Evolutionary conservation across 2,888 invertebrate species (phyloP), one percentile per base, ranked within the genome.

Genomic region (Athrips mouffetella): DNA sequence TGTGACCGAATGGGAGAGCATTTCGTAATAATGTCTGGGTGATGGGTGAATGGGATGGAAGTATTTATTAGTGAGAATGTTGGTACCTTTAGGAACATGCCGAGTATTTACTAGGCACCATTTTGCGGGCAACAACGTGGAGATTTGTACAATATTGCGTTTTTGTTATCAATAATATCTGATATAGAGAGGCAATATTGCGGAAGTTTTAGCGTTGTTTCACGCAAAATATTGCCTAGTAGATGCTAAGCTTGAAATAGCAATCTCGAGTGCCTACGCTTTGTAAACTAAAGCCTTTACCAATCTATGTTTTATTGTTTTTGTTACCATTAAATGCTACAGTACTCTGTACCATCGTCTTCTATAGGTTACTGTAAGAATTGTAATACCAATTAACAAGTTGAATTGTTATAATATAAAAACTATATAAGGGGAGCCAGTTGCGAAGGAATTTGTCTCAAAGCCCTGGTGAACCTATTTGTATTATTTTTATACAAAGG

Each of bases 211-310:
- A n/a, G n/a, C n/a, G n/a, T n/a, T n/a, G n/a, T n/a, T n/a, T n/a
- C n/a, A n/a, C n/a, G n/a, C n/a, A n/a, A n/a, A n/a, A n/a, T n/a
- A n/a, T n/a, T n/a, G n/a, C n/a, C n/a, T n/a, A n/a, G n/a, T n/a
- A n/a, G n/a, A n/a, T n/a, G n/a, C n/a, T n/a, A n/a, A n/a, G n/a
- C n/a, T n/a, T 79, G 77, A 84, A 83, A 80, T 85, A 86, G 88
- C 86, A 88, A 88, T 88, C 88, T 88, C 88, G 88, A 88, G 88
- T 88, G 88, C 88, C 88, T 88, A 87, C 81, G 88, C 88, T 87
- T 87, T 87, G 86, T 88, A 86, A 85, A 87, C 79, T 82, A 80
- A 86, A 87, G 85, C 84, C 79, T 84, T 72, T 78, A 70, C 68
- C 65, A n/a, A n/a, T n/a, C n/a, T 76, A 78, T 73, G 74, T 82